Conservation (phyloP, 1,140 invertebrate species). For the Solen grandis region DNA sequence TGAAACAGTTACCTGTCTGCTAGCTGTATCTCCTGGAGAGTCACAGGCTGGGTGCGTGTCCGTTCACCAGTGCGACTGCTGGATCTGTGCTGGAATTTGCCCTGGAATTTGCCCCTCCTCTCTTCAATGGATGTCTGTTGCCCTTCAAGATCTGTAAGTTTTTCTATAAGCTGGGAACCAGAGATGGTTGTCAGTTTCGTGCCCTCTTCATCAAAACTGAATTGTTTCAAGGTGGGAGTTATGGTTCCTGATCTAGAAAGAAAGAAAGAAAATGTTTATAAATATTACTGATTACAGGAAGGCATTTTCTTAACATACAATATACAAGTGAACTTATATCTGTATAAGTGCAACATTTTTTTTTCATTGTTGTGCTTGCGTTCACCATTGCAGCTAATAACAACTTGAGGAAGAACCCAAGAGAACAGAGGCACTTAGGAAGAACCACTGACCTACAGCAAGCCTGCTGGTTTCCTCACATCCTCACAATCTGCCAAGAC, state of each 20-base stretch:
- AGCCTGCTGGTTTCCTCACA: too few species aligned
- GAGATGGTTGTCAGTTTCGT: conserved; percentile 8
- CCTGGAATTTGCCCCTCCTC: conserved; percentile 35
- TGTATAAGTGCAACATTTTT: too few species aligned
- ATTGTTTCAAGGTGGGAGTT: conserved; percentile 37
- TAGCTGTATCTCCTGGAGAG: conserved; percentile 38
- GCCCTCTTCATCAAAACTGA: conserved; percentile 48
- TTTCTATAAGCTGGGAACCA: conserved; percentile 52
- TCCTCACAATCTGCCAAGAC: too few species aligned
- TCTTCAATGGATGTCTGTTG: conserved; percentile 20
- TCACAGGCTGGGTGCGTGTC: conserved; percentile 49
- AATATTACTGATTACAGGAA: too few species aligned
- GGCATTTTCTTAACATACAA: too few species aligned
- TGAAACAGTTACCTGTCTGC: conserved; percentile 46
- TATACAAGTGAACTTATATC: too few species aligned
- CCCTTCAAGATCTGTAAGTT: conserved; percentile 44
- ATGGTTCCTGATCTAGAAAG: conserved; percentile 46
- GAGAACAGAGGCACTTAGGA: too few species aligned
- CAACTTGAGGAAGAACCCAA: too few species aligned
- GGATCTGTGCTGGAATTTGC: not conserved
- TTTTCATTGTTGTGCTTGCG: too few species aligned
- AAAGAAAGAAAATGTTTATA: too few species aligned
- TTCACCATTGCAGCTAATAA: too few species aligned
- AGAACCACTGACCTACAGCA: too few species aligned
- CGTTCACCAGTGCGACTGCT: conserved; percentile 21